Conservation (phyloP, 2,113 vertebrate genomes). For the Haemorhous mexicanus region DNA sequence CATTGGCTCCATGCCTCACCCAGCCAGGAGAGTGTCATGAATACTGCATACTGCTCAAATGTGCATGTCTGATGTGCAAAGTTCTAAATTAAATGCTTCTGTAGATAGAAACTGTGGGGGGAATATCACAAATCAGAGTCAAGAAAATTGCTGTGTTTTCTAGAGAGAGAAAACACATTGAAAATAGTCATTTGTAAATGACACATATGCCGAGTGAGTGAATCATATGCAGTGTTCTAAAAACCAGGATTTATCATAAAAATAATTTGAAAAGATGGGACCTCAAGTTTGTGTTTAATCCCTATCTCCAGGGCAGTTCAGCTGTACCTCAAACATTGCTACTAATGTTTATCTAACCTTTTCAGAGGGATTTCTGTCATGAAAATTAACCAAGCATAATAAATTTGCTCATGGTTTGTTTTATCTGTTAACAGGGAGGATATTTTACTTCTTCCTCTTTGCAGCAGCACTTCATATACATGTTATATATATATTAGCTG, state of each 20-base stretch:
- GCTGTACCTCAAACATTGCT: neutral
- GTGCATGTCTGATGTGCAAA: constrained; percentile 22
- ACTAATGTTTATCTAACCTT: neutral
- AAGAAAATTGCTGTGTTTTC: constrained; percentile 39
- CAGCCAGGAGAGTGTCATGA: constrained; percentile 5
- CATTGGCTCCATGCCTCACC: constrained; percentile 4
- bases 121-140: neutral
- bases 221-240: constrained; percentile 6
- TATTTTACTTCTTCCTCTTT: neutral
- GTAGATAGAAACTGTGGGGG: constrained; percentile 15
- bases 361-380: neutral
- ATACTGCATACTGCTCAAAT: constrained; percentile 45
- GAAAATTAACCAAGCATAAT: neutral
- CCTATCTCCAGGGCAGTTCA: neutral
- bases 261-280: neutral
- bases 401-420: neutral
- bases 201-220: neutral
- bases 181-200: constrained; percentile 26
- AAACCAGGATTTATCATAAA: neutral
- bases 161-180: constrained; percentile 1
- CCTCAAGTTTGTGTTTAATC: neutral
- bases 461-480: neutral
- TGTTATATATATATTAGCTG: neutral
- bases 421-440: neutral
- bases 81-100: constrained; percentile 18